Percentiles rank a stretch among this genome's conserved stretches.
Evolutionary conservation across 2,797 vertebrate species (phyloP).

Genomic region (Myotis myotis): DNA sequence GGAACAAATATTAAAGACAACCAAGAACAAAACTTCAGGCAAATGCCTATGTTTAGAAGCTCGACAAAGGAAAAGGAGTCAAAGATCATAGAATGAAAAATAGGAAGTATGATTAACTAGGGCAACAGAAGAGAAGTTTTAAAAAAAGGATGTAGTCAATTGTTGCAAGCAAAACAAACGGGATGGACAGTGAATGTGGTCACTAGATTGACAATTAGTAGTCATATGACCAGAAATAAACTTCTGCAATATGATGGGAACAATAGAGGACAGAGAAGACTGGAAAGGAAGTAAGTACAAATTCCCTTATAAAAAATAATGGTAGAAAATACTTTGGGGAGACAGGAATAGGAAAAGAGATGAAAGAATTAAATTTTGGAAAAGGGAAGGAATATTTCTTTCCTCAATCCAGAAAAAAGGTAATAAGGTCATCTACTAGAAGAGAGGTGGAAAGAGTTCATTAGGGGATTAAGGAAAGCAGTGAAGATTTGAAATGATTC

Average conservation of each 20-base stretch:
- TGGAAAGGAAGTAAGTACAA: neutral
- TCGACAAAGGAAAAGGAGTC: constrained; percentile 19
- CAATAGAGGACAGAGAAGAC: neutral
- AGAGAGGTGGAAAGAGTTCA: neutral
- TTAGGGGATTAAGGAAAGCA: neutral
- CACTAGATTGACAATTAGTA: neutral
- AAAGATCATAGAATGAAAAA: constrained; percentile 7
- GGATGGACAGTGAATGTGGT: neutral
- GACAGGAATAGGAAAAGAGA: neutral
- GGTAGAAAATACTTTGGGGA: constrained; percentile 12
- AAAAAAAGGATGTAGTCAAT: neutral
- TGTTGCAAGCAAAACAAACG: constrained; percentile 1
- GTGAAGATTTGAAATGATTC: constrained; percentile 19
- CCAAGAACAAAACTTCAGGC: neutral
- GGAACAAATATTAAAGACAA: neutral
- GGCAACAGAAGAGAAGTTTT: neutral
- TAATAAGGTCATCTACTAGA: neutral
- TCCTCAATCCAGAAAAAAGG: neutral
- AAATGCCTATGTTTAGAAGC: constrained; percentile 5
- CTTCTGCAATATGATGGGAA: neutral
- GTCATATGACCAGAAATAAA: neutral
- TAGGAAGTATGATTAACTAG: constrained; percentile 5
- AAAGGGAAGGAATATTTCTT: constrained; percentile 13
- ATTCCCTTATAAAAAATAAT: constrained; percentile 45
- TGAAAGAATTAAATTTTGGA: neutral